phyloP scores from a whole-genome alignment of 92 coral and sea anemone species.

The Diadumene lineata region DNA sequence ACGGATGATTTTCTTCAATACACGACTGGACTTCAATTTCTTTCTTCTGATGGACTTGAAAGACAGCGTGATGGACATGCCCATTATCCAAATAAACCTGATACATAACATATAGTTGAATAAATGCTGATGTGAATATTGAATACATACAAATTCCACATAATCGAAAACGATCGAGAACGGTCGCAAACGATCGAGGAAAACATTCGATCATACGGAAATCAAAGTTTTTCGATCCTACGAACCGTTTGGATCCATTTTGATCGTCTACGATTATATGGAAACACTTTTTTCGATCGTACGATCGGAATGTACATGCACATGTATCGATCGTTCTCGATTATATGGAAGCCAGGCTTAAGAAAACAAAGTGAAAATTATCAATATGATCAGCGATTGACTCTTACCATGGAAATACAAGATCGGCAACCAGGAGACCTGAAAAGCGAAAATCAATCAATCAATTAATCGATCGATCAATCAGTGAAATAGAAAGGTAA shows the following conservation, averaged over 20 bases:
- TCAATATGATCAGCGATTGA: neutral
- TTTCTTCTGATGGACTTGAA: constrained; percentile 73
- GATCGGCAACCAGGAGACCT: constrained; percentile 93
- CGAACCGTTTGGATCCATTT: too few species aligned
- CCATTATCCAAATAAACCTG: constrained; percentile 99
- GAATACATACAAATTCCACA: neutral
- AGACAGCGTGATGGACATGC: constrained; percentile 90
- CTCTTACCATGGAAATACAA: constrained; percentile 89
- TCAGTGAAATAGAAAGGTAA: neutral
- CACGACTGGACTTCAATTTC: constrained; percentile 48
- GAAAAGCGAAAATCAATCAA: neutral
- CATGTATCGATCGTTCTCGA: too few species aligned
- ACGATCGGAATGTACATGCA: too few species aligned
- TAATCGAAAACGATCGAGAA: too few species aligned
- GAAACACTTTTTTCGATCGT: too few species aligned
- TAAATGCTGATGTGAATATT: neutral
- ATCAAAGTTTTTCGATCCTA: too few species aligned
- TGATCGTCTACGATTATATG: too few species aligned
- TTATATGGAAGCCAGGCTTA: too few species aligned
- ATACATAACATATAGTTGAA: neutral
- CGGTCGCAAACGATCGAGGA: too few species aligned
- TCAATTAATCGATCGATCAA: neutral
- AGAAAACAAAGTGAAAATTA: neutral
- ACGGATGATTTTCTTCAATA: constrained; percentile 70
- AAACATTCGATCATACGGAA: too few species aligned